Percentiles rank a stretch among this genome's conserved stretches.
Evolutionary conservation across 2,888 invertebrate species (phyloP).

Genomic region (Smittia aterrima): DNA sequence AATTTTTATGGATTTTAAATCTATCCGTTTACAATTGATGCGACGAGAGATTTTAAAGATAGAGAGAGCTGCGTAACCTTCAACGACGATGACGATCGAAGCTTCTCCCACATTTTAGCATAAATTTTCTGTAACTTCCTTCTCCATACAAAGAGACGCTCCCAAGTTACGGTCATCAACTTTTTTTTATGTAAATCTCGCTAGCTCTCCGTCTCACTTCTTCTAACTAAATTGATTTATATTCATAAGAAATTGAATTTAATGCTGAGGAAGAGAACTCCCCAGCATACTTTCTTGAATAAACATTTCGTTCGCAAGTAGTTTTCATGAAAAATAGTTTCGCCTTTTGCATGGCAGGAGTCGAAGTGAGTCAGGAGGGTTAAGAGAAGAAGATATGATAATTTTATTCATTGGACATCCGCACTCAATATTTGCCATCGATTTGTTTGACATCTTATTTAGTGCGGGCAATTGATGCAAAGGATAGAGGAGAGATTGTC

Average conservation of each 20-base stretch:
- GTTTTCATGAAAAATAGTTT: constrained; percentile 8
- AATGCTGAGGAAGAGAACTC: background rate
- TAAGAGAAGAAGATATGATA: constrained; percentile 27
- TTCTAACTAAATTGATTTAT: constrained; percentile 28
- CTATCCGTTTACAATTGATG: no score
- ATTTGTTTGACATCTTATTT: constrained; percentile 31
- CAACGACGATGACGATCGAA: no score
- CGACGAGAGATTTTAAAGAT: no score
- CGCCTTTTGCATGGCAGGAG: no score
- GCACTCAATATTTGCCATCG: constrained; percentile 26
- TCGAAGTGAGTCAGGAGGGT: background rate
- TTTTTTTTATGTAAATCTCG: constrained; percentile 13
- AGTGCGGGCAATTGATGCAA: background rate
- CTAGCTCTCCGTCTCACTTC: no score
- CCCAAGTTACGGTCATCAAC: constrained; percentile 34
- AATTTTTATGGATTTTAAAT: no score
- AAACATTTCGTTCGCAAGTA: background rate
- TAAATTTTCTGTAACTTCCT: no score
- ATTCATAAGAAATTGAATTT: constrained; percentile 40
- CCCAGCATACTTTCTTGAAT: background rate
- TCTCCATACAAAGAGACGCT: background rate
- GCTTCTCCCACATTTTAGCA: no score
- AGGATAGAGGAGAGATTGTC: no score
- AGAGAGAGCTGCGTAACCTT: no score
- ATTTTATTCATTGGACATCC: constrained; percentile 38